Evolutionary conservation across 2,797 vertebrate genomes (phyloP).

Genomic region (Leucoraja ocellata): DNA sequence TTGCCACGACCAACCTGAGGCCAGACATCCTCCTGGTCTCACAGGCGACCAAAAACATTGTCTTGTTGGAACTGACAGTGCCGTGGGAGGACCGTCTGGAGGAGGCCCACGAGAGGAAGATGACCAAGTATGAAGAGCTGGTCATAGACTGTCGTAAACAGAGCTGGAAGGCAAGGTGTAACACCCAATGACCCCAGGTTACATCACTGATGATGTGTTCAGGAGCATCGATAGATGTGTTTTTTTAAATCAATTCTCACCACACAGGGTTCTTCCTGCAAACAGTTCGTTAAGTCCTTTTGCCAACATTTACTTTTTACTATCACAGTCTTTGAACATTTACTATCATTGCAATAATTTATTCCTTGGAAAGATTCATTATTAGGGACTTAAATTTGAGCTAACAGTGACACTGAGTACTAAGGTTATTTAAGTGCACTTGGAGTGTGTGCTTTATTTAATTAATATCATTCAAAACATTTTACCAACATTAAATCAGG

Average conservation of each 20-base stretch:
- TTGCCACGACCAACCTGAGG: no score
- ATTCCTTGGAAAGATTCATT: not conserved
- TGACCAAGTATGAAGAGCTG: no score
- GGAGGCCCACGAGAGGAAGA: no score
- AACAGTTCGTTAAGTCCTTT: not conserved
- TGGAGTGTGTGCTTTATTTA: not conserved
- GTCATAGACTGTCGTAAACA: no score
- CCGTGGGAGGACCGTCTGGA: no score
- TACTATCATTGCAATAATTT: not conserved
- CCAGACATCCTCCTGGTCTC: no score
- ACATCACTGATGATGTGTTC: no score
- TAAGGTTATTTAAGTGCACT: not conserved
- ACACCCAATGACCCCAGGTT: no score
- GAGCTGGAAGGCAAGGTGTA: no score
- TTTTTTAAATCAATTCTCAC: not conserved
- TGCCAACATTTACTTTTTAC: not conserved
- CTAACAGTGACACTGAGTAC: not conserved
- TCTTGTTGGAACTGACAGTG: no score
- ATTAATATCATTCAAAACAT: slow-evolving; percentile 11
- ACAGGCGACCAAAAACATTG: no score
- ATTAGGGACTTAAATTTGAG: not conserved
- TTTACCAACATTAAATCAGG: not conserved
- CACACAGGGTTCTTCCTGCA: not conserved
- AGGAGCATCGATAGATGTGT: no score
- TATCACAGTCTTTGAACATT: not conserved